phyloP scores from a whole-genome alignment of 2,113 vertebrate genomes.

The human (Homo sapiens) region DNA sequence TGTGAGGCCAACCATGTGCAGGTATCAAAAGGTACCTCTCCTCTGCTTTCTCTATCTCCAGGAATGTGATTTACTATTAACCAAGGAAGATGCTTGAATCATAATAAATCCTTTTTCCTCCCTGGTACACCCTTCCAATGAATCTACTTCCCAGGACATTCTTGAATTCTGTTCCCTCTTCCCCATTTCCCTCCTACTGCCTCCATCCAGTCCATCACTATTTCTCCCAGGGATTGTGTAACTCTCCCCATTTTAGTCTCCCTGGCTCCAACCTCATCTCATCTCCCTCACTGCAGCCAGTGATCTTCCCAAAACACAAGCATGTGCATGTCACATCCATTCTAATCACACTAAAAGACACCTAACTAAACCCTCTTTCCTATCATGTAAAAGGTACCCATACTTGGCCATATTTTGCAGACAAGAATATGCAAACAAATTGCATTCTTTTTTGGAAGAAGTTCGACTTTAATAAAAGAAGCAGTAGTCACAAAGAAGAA shows the following conservation, averaged over 20 bases:
- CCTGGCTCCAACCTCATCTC: neutral
- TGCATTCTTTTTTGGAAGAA: conserved; percentile 52
- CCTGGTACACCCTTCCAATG: neutral
- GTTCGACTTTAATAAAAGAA: conserved; percentile 68
- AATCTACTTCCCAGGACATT: neutral
- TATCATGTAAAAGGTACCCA: conserved; percentile 61
- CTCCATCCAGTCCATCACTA: neutral
- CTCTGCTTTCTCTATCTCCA: neutral
- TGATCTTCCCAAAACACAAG: neutral
- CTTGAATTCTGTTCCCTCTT: neutral
- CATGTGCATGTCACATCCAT: neutral
- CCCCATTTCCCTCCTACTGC: neutral
- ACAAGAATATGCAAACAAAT: conserved; percentile 57
- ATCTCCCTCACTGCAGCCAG: neutral
- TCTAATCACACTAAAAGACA: neutral
- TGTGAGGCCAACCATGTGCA: too few species aligned
- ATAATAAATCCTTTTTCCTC: neutral
- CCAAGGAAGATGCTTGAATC: neutral
- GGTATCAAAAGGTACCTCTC: neutral
- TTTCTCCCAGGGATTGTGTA: neutral
- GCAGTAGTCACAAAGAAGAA: conserved; percentile 59
- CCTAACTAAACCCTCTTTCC: neutral
- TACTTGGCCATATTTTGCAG: neutral
- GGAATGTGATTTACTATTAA: neutral
- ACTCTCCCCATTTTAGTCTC: neutral